Conservation (phyloP, 2,113 vertebrate species). For the Dicentrarchus labrax region DNA sequence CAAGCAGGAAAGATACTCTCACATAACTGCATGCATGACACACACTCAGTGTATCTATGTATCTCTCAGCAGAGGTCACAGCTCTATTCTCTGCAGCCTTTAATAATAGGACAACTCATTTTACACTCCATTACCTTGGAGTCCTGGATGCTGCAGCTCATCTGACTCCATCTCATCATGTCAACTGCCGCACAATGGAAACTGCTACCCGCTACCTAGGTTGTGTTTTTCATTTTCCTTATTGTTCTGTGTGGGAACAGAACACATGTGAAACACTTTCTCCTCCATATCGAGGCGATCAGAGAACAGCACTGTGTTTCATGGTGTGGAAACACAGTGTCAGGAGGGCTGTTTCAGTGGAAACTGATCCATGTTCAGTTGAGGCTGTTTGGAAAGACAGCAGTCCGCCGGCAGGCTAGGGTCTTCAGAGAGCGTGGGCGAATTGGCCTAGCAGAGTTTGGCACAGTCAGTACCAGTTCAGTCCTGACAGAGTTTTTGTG, state of each 20-base stretch:
- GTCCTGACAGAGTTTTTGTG: conserved; percentile 13
- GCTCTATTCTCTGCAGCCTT: conserved; percentile 29
- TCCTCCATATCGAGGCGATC: conserved; percentile 19
- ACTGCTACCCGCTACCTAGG: not conserved
- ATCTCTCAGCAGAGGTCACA: conserved; percentile 32
- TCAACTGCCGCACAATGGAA: not conserved
- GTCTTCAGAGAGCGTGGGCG: conserved; percentile 53
- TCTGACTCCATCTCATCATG: conserved; percentile 24
- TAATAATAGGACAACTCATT: conserved; percentile 30
- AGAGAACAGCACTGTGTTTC: conserved; percentile 19
- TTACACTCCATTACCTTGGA: conserved; percentile 45
- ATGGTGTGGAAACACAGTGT: conserved; percentile 23
- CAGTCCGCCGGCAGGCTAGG: conserved; percentile 34
- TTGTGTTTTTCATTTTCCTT: not conserved
- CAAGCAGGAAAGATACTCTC: too few species aligned
- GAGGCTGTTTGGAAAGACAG: conserved; percentile 51
- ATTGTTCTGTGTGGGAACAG: conserved; percentile 9
- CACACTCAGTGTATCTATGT: not conserved
- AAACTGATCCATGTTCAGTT: conserved; percentile 46
- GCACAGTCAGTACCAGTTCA: conserved; percentile 30
- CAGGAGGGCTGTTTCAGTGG: conserved; percentile 39
- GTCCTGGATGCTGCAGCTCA: conserved; percentile 21
- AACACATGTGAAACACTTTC: conserved; percentile 7
- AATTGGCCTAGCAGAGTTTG: conserved; percentile 41
- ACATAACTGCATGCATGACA: too few species aligned